phyloP scores from a whole-genome alignment of 2,797 vertebrate genomes.

The Selene dorsalis region DNA sequence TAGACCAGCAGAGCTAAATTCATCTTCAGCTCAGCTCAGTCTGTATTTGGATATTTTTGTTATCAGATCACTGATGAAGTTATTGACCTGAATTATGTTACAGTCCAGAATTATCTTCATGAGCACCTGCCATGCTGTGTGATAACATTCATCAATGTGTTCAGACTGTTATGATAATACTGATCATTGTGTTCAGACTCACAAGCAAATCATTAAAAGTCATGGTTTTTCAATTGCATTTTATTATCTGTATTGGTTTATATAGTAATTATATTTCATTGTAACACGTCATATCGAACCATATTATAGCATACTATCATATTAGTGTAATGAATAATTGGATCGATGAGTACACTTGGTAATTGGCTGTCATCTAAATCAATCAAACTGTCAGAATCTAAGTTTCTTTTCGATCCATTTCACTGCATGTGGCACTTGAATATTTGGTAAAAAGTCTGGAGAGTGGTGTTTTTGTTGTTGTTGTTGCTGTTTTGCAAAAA shows the following conservation, averaged over 20 bases:
- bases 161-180: too few relatives aligned
- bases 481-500: too few relatives aligned
- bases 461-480: too few relatives aligned
- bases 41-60: background rate
- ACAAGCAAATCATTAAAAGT: background rate
- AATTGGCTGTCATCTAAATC: background rate
- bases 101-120: background rate
- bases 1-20: background rate
- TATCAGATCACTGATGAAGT: background rate
- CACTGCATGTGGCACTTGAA: too few relatives aligned
- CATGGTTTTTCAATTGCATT: background rate
- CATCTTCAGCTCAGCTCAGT: constrained; percentile 1
- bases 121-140: background rate
- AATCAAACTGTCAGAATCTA: background rate
- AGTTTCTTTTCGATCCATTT: background rate
- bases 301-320: background rate
- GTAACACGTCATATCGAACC: background rate
- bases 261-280: background rate
- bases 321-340: background rate
- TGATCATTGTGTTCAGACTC: background rate
- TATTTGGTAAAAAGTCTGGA: background rate
- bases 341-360: background rate
- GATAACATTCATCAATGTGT: background rate
- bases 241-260: background rate
- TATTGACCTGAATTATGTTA: background rate